Percentiles rank a stretch among this genome's conserved stretches.
These are phyloP conservation scores for Ammodytes marinus DNA, from an alignment of 2,113 vertebrate species.

Conservation along the genomic window DNA sequence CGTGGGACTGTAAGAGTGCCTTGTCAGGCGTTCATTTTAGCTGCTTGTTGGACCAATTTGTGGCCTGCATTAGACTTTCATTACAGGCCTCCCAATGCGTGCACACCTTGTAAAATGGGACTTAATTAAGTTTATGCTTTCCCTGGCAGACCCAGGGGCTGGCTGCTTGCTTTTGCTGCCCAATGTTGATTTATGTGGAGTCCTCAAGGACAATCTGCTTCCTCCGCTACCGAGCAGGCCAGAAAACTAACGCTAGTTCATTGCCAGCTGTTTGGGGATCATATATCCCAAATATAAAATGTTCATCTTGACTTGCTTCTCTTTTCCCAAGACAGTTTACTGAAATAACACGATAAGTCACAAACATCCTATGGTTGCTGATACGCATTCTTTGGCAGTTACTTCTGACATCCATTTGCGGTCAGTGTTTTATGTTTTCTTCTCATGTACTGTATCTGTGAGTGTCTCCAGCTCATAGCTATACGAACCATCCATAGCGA, in stretches of 20 bases:
- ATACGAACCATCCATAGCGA: neutral
- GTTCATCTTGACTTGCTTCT: slow-evolving; percentile 21
- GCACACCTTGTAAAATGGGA: slow-evolving; percentile 77
- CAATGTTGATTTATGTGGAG: slow-evolving; percentile 77
- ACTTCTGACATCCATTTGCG: neutral
- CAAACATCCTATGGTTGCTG: neutral
- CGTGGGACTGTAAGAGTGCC: slow-evolving; percentile 26
- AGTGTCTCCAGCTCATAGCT: neutral
- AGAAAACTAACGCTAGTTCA: slow-evolving; percentile 54
- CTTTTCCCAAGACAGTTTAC: slow-evolving; percentile 15
- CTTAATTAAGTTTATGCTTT: slow-evolving; percentile 81
- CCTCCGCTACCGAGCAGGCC: slow-evolving; percentile 38
- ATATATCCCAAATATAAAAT: slow-evolving; percentile 40
- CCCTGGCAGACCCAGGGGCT: slow-evolving; percentile 69
- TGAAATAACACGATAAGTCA: slow-evolving; percentile 15
- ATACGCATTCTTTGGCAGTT: neutral
- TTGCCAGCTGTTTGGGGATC: slow-evolving; percentile 63
- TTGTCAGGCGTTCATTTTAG: slow-evolving; percentile 67
- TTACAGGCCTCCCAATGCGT: slow-evolving; percentile 69
- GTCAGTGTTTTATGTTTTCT: neutral
- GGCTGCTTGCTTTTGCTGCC: slow-evolving; percentile 66
- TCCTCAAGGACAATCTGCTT: slow-evolving; percentile 74
- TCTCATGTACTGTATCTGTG: neutral
- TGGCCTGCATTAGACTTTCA: slow-evolving; percentile 74
- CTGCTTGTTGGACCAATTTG: slow-evolving; percentile 76